Conservation (phyloP, 2,113 vertebrate species). For the Piprites chloris region DNA sequence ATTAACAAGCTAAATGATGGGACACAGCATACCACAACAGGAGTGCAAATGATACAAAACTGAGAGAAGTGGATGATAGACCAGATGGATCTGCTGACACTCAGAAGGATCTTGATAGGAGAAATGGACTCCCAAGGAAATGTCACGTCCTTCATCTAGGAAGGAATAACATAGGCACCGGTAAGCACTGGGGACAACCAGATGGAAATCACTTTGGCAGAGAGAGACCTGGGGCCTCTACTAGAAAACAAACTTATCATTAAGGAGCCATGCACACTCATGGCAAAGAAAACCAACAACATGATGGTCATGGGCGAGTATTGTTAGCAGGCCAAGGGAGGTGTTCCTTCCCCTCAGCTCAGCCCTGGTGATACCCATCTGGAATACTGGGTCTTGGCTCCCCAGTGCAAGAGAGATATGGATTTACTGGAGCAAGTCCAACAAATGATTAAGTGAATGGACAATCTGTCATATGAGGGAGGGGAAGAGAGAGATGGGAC, state of each 20-base stretch:
- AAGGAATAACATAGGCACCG: accelerated
- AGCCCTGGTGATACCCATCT: neutral
- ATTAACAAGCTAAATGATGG: neutral
- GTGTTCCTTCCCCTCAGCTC: neutral
- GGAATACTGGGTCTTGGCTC: neutral
- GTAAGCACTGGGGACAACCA: neutral
- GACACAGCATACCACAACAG: neutral
- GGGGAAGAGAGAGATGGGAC: neutral
- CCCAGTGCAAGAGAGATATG: neutral
- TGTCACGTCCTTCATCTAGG: neutral
- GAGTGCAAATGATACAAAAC: neutral
- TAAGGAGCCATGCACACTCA: neutral
- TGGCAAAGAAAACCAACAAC: neutral
- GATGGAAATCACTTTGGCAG: neutral
- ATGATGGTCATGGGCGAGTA: neutral
- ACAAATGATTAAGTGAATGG: neutral
- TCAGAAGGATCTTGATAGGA: neutral
- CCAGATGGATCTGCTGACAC: neutral
- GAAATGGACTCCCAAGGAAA: neutral
- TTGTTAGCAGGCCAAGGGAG: neutral
- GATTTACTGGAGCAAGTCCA: neutral
- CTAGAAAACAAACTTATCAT: neutral
- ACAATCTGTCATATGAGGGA: neutral
- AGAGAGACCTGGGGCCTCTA: neutral
- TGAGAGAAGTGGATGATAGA: neutral